Evolutionary conservation across 2,797 vertebrate species (phyloP).

Genomic region (Hydrolagus colliei): DNA sequence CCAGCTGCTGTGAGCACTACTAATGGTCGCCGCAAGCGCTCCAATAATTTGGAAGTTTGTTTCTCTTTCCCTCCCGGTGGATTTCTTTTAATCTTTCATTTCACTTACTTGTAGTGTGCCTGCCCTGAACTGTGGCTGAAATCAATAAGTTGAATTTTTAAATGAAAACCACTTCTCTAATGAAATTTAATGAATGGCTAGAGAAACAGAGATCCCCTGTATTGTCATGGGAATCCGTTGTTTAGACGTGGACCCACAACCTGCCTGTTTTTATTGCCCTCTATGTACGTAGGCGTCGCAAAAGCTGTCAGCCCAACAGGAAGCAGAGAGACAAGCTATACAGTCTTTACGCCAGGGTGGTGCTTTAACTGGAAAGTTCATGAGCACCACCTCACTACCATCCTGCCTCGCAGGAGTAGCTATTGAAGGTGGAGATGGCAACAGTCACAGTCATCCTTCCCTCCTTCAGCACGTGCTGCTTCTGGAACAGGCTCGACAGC

Average conservation of each 20-base stretch:
- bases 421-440: conserved; percentile 66
- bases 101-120: not conserved
- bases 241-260: not conserved
- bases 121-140: not conserved
- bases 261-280: not conserved
- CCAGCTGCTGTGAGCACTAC: not conserved
- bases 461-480: conserved; percentile 84
- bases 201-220: not conserved
- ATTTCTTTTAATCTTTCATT: not conserved
- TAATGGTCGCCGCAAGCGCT: not conserved
- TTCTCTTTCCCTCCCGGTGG: not conserved
- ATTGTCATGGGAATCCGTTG: not conserved
- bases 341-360: conserved; percentile 73
- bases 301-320: conserved; percentile 75
- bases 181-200: not conserved
- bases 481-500: conserved; percentile 85
- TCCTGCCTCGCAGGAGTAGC: conserved; percentile 66
- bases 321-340: conserved; percentile 76
- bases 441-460: conserved; percentile 72
- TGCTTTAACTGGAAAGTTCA: conserved; percentile 77
- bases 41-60: not conserved
- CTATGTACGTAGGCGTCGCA: conserved; percentile 58
- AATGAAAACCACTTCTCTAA: not conserved
- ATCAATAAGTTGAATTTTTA: not conserved
- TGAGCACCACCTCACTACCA: conserved; percentile 81